Conservation (phyloP, 2,888 invertebrate species). For the Digitonthophagus gazella region DNA sequence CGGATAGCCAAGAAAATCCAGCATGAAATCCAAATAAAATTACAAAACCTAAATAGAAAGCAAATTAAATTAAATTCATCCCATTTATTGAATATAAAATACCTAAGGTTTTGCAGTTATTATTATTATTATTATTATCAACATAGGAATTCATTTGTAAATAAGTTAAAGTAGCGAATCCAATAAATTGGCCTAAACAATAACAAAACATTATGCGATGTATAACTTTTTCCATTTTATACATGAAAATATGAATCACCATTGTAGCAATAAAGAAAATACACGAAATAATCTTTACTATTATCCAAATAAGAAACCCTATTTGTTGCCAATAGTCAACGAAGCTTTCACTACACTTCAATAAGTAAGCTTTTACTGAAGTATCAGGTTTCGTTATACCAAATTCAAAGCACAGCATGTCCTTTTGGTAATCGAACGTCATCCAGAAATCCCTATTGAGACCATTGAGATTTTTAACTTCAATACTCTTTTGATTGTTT, state of each 20-base stretch:
- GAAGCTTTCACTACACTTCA: neutral
- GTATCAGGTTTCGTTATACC: neutral
- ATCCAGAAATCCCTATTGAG: slow-evolving; percentile 17
- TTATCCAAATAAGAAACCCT: slow-evolving; percentile 6
- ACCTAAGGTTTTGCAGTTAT: neutral
- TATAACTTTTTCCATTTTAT: slow-evolving; percentile 20
- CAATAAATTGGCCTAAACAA: slow-evolving; percentile 14
- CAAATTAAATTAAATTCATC: too few species aligned
- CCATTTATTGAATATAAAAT: too few species aligned
- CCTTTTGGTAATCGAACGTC: slow-evolving; percentile 19
- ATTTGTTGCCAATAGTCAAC: slow-evolving; percentile 6
- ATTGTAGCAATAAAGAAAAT: slow-evolving; percentile 19
- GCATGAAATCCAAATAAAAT: slow-evolving; percentile 68
- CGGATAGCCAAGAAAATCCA: slow-evolving; percentile 74
- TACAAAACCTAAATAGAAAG: slow-evolving; percentile 59
- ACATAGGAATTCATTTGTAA: neutral
- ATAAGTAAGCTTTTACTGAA: slow-evolving; percentile 1
- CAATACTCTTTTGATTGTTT: slow-evolving; percentile 23
- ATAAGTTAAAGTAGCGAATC: slow-evolving; percentile 11
- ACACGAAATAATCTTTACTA: slow-evolving; percentile 10
- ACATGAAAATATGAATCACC: slow-evolving; percentile 15
- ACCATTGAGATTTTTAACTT: slow-evolving; percentile 29
- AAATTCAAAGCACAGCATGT: slow-evolving; percentile 23
- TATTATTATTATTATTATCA: too few species aligned
- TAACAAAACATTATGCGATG: slow-evolving; percentile 24